These are phyloP conservation scores for Amphiprion clarkii DNA, from an alignment of 2,797 vertebrate genomes.

Conservation along the genomic window DNA sequence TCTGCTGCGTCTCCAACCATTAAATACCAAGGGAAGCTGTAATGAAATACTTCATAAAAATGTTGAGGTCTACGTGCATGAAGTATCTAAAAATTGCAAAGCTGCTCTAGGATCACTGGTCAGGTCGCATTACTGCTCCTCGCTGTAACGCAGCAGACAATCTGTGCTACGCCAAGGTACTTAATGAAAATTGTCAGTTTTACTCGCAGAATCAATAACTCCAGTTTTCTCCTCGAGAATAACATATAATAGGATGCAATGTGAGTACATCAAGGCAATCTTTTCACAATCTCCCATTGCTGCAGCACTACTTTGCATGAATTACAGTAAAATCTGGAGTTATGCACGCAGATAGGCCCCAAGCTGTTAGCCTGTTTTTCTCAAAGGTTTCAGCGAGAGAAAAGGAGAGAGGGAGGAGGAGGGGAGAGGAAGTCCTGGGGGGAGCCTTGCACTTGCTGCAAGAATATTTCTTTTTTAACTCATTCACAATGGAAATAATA, in stretches of 20 bases:
- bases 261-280: conserved; percentile 77
- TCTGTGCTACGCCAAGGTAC: conserved; percentile 35
- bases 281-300: conserved; percentile 71
- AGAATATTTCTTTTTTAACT: conserved; percentile 61
- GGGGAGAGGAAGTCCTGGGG: conserved; percentile 67
- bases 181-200: conserved; percentile 76
- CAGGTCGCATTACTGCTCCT: conserved; percentile 45
- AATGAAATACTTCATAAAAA: conserved; percentile 68
- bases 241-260: conserved; percentile 77
- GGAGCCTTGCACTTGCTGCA: conserved; percentile 62
- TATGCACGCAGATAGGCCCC: conserved; percentile 74
- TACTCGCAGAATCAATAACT: conserved; percentile 75
- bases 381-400: conserved; percentile 73
- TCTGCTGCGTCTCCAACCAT: conserved; percentile 62
- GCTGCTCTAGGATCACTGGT: conserved; percentile 54
- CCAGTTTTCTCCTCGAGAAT: conserved; percentile 63
- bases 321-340: conserved; percentile 80
- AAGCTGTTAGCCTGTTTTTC: conserved; percentile 79
- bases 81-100: conserved; percentile 43
- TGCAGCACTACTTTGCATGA: conserved; percentile 78
- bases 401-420: conserved; percentile 39
- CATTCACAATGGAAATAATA: conserved; percentile 72
- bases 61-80: conserved; percentile 34
- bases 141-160: conserved; percentile 31
- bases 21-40: conserved; percentile 58